Percentiles rank a stretch among this genome's conserved stretches.
These are phyloP conservation scores for Protodeltote pygarga DNA, from an alignment of 2,888 invertebrate genomes.

Conservation along the genomic window DNA sequence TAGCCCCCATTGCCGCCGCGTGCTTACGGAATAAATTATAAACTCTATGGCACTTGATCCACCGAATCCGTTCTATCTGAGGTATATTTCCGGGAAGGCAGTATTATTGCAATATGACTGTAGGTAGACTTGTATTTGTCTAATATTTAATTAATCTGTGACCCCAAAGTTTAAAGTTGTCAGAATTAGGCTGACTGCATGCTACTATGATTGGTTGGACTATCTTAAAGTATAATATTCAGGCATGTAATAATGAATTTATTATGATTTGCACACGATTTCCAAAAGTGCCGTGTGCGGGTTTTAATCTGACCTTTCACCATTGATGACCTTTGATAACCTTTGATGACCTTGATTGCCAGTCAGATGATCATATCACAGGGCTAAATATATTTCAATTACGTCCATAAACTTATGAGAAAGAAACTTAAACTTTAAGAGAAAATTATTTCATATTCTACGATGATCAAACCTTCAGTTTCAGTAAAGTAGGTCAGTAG, in stretches of 20 bases:
- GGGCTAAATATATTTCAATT: no score
- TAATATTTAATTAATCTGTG: slow-evolving; percentile 25
- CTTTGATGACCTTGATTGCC: no score
- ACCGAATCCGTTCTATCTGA: slow-evolving; percentile 20
- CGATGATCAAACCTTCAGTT: slow-evolving; percentile 16
- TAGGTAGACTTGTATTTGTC: background rate
- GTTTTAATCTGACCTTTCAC: no score
- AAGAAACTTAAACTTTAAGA: slow-evolving; percentile 28
- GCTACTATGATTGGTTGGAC: no score
- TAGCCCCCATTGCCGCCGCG: slow-evolving; percentile 60
- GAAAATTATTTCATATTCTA: slow-evolving; percentile 25
- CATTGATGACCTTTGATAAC: no score
- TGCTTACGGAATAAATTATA: slow-evolving; percentile 68
- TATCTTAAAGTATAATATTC: no score
- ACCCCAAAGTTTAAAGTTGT: slow-evolving; percentile 10
- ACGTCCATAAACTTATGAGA: slow-evolving; percentile 12
- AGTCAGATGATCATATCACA: no score
- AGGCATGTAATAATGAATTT: no score
- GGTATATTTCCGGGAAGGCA: slow-evolving; percentile 15
- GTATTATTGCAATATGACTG: slow-evolving; percentile 9
- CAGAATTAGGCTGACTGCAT: no score
- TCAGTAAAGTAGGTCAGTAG: slow-evolving; percentile 35
- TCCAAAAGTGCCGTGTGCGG: no score
- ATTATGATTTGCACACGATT: no score
- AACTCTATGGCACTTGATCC: slow-evolving; percentile 30